These are phyloP conservation scores for Eristalis intricaria DNA, from an alignment of 2,888 invertebrate genomes.

Conservation along the genomic window DNA sequence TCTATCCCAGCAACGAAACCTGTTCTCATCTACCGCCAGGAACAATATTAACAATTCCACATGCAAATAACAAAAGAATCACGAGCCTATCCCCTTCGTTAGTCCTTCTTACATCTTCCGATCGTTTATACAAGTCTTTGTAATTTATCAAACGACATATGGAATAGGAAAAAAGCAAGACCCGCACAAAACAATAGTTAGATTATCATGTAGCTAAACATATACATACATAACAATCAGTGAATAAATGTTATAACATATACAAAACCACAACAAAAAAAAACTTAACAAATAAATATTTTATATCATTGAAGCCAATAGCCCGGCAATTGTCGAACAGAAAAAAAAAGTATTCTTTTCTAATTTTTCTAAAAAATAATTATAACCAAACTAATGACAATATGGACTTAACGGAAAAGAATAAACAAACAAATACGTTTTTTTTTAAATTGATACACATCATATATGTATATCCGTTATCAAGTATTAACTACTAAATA, in stretches of 20 bases:
- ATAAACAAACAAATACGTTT: conserved; percentile 28
- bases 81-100: neutral
- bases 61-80: neutral
- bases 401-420: conserved; percentile 46
- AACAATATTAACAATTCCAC: neutral
- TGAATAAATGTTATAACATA: conserved; percentile 33
- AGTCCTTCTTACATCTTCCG: neutral
- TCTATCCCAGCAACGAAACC: no score
- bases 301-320: conserved; percentile 52
- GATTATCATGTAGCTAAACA: conserved; percentile 27
- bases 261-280: conserved; percentile 33
- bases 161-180: conserved; percentile 24
- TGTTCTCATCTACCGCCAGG: no score
- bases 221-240: conserved; percentile 28
- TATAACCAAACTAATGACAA: conserved; percentile 67
- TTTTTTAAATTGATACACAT: conserved; percentile 25
- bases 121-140: neutral
- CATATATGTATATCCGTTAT: conserved; percentile 34
- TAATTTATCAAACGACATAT: neutral
- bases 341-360: conserved; percentile 15
- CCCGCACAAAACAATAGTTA: conserved; percentile 61
- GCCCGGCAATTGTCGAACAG: conserved; percentile 47
- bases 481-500: conserved; percentile 17
- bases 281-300: conserved; percentile 53
- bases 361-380: conserved; percentile 29